Conservation (phyloP, 2,888 invertebrate species). For the Leptinotarsa rubiginosa region DNA sequence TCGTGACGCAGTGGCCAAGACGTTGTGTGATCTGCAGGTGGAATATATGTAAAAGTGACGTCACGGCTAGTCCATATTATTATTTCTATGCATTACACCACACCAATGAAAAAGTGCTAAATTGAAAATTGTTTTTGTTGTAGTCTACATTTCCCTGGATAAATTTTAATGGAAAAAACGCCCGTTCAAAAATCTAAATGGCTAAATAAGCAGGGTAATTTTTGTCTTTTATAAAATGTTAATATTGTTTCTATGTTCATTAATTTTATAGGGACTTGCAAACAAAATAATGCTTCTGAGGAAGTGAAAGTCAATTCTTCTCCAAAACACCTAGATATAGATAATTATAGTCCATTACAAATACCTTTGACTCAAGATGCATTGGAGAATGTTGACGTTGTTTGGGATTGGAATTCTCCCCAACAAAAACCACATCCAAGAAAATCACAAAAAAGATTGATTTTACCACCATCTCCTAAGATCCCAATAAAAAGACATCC, state of each 20-base stretch:
- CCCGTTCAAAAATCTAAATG: constrained; percentile 12
- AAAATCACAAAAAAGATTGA: constrained; percentile 43
- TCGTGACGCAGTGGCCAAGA: too few relatives aligned
- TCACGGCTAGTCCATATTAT: too few relatives aligned
- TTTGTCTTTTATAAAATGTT: background rate
- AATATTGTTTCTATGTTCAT: background rate
- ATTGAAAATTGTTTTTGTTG: background rate
- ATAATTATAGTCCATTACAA: constrained; percentile 48
- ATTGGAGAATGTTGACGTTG: constrained; percentile 63
- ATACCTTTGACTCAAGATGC: constrained; percentile 64
- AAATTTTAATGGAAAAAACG: constrained; percentile 7
- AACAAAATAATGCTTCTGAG: background rate
- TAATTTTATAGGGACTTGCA: background rate
- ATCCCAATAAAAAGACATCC: constrained; percentile 55
- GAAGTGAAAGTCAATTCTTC: background rate
- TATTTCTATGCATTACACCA: too few relatives aligned
- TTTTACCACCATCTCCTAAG: constrained; percentile 57
- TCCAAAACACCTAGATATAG: constrained; percentile 19
- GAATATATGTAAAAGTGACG: too few relatives aligned
- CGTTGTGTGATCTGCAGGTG: too few relatives aligned
- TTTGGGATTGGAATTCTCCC: constrained; percentile 69
- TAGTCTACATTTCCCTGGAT: too few relatives aligned
- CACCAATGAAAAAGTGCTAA: background rate
- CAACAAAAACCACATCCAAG: constrained; percentile 52
- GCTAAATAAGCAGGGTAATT: constrained; percentile 10